phyloP scores from a whole-genome alignment of 2,888 invertebrate genomes.

The Ennomos erosarius region DNA sequence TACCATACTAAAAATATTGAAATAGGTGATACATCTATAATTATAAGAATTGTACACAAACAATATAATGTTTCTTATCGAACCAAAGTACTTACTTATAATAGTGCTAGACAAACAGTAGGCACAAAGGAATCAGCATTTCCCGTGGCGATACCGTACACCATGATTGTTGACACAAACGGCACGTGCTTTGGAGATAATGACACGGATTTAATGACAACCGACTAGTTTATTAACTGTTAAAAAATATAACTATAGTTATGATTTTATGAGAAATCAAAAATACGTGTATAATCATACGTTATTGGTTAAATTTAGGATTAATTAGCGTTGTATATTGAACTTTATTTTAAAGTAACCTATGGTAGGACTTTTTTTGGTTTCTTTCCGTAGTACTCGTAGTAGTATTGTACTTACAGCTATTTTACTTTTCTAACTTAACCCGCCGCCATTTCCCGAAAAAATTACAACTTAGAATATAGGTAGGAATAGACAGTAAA shows the following conservation, averaged over 20 bases:
- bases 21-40: too few relatives aligned
- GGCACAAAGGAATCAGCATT: conserved; percentile 41
- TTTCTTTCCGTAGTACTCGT: too few relatives aligned
- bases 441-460: too few relatives aligned
- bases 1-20: too few relatives aligned
- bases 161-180: conserved; percentile 59
- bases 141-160: conserved; percentile 56
- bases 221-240: conserved; percentile 29
- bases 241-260: conserved; percentile 17
- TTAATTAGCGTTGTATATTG: not conserved
- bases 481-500: too few relatives aligned
- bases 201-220: conserved; percentile 8
- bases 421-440: too few relatives aligned
- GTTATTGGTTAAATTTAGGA: not conserved
- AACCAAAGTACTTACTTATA: not conserved
- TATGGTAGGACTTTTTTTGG: too few relatives aligned
- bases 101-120: conserved; percentile 2
- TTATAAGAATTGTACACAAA: not conserved
- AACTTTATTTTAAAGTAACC: conserved; percentile 9
- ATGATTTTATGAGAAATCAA: not conserved
- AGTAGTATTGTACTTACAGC: too few relatives aligned
- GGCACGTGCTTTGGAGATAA: conserved; percentile 68
- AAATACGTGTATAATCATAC: conserved; percentile 1
- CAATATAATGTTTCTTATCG: conserved; percentile 3
- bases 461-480: too few relatives aligned